These are phyloP conservation scores for Diabrotica undecimpunctata DNA, from an alignment of 1,140 invertebrate species.

Conservation along the genomic window DNA sequence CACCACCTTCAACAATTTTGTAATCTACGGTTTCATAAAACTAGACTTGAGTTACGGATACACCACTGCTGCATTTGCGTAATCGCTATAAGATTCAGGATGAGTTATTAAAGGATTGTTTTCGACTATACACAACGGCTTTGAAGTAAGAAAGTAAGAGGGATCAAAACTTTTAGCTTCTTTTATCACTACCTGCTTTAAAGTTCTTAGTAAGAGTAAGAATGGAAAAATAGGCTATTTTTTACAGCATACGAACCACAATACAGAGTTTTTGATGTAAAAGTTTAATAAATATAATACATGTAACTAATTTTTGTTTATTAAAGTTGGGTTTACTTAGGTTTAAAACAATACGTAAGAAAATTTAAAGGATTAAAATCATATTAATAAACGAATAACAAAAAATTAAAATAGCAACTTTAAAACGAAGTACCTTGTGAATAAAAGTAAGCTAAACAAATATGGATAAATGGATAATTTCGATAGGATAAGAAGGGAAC, in stretches of 20 bases:
- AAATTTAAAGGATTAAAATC: too few relatives aligned
- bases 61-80: not conserved
- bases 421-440: too few relatives aligned
- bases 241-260: not conserved
- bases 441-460: too few relatives aligned
- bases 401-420: too few relatives aligned
- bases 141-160: slow-evolving; percentile 1
- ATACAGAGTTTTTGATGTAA: not conserved
- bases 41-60: not conserved
- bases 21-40: not conserved
- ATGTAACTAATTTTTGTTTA: too few relatives aligned
- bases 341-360: too few relatives aligned
- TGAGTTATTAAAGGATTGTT: slow-evolving; percentile 3
- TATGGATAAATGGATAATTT: too few relatives aligned
- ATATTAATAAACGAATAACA: too few relatives aligned
- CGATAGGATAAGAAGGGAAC: too few relatives aligned
- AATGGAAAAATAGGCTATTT: too few relatives aligned
- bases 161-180: not conserved
- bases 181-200: not conserved
- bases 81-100: not conserved
- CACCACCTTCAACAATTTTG: too few relatives aligned
- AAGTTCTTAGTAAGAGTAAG: not conserved
- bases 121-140: not conserved
- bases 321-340: too few relatives aligned
- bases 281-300: not conserved